Evolutionary conservation across 2,113 vertebrate genomes (phyloP), one percentile per base, ranked within the genome.

Genomic region (Myiozetetes cayanensis): DNA sequence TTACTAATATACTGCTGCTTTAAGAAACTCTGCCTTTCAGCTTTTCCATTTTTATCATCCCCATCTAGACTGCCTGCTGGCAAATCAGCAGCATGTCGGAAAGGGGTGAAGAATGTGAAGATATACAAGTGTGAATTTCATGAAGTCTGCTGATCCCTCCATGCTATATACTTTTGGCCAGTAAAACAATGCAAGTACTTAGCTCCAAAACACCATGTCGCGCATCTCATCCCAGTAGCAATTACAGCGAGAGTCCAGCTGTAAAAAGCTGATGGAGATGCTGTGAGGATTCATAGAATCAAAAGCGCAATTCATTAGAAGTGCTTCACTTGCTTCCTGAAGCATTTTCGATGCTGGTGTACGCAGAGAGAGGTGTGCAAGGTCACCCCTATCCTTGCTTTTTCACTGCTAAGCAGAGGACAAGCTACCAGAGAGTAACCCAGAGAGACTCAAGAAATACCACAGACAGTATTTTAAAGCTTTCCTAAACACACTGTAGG

Each of bases 211-310:
- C 94, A 96, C 90, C 97, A 93, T 82, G 95, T 89, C 63, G 96
- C 3, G 73, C 89, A 87, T 89, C 94, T 97, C 97, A 96, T 95
- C 95, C 93, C 90, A 82, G 87, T 3, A 89, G 97, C 96, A 96
- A 98, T 97, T 96, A 97, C 89, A 94, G 97, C 89, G 85, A 75
- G 88, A 96, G 97, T 96, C 97, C 97, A 97, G 97, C 97, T 97
- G 96, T 94, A 97, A 97, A 96, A 96, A 89, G 76, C 90, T 94
- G 95, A 97, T 94, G 86, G 97, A 97, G 93, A 85, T 6, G 89
- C 97, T 95, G 96, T 62, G 97, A 73, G 72, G 92, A 96, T 86
- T 96, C 93, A 94, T 88, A 96, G 94, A 96, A 94, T 93, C 95
- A 96, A 96, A 97, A 96, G 97, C 11, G 19, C 96, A 94, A 95